Base-by-base conservation (phyloP, 30 jellyfish, hydroid and myxozoan species). In the Catostylus mosaicus region DNA sequence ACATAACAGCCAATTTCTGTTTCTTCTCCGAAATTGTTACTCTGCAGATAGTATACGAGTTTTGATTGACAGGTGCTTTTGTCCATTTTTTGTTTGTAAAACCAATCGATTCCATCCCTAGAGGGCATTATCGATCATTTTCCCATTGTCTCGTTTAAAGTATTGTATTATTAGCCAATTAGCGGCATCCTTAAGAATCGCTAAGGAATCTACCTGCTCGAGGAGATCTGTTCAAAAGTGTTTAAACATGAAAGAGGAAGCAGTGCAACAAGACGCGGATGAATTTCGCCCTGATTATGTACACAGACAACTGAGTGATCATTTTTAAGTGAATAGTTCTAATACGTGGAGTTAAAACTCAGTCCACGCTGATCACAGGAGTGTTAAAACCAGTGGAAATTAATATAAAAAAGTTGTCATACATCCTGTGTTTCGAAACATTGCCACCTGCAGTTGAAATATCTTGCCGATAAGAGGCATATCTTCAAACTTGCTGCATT, bases 131-230 rank as follows among this genome's bases (percentile, higher is more conserved):
- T 37, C 62, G 71, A 7, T 59, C 40, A 59, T 27, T 16, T 59
- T 59, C 38, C 12, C 6, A 68, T 68, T 43, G 80, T 68, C 64
- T 68, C 3, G 30, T n/a, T 11, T 68, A 33, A 18, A 19, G 65
- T 12, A 68, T 68, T 68, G 80, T 68, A 18, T 68, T 68, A 68
- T 68, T 30, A 68, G 80, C 80, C 80, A 68, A 68, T 68, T 68
- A 68, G 64, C 32, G 20, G 56, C 64, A 32, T 1, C 61, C 80
- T 68, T 68, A 14, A 24, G 59, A 30, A 68, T 33, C 64, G 65
- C 61, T 20, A 68, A 10, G 65, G 59, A 68, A 34, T 23, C 80
- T 68, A 68, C 80, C 80, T 68, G 80, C 80, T 68, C 80, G 12
- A 9, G 18, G 38, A 59, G 40, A 59, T 27, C 71, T 22, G 26